Conservation (phyloP, 2,113 vertebrate species). For the Cacatua alba region DNA sequence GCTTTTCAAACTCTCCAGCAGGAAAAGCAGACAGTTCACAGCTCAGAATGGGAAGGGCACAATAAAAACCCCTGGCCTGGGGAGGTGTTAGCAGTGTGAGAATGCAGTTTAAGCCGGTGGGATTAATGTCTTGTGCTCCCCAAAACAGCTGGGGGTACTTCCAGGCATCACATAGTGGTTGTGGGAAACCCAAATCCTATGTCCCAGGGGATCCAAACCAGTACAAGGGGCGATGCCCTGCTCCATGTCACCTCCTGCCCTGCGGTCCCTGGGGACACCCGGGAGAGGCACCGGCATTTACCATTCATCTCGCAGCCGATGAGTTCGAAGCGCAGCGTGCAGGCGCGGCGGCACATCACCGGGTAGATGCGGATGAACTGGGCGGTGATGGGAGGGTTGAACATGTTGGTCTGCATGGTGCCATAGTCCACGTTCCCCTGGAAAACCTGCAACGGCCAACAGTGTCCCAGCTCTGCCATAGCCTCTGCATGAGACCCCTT, state of each 20-base stretch:
- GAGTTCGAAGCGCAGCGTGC: conserved; percentile 93
- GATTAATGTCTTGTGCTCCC: neutral
- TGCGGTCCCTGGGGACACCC: neutral
- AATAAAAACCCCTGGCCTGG: neutral
- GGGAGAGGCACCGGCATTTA: conserved; percentile 64
- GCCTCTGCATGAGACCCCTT: neutral
- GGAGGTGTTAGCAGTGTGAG: neutral
- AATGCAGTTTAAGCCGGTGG: neutral
- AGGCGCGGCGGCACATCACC: conserved; percentile 81
- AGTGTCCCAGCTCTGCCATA: neutral
- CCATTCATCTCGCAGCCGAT: conserved; percentile 93
- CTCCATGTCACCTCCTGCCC: neutral
- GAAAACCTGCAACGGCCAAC: conserved; percentile 79
- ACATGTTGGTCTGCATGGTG: conserved; percentile 82
- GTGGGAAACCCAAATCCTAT: neutral
- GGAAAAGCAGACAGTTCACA: neutral
- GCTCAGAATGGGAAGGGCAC: neutral
- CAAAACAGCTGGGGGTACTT: neutral
- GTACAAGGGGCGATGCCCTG: neutral
- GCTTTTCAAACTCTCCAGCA: neutral
- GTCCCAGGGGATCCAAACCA: neutral
- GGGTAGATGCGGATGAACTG: conserved; percentile 91
- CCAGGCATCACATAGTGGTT: accelerated
- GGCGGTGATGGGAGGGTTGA: conserved; percentile 82
- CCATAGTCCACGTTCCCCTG: conserved; percentile 85